Conservation (phyloP, 2,113 vertebrate species). For the Grammomys dolichurus region DNA sequence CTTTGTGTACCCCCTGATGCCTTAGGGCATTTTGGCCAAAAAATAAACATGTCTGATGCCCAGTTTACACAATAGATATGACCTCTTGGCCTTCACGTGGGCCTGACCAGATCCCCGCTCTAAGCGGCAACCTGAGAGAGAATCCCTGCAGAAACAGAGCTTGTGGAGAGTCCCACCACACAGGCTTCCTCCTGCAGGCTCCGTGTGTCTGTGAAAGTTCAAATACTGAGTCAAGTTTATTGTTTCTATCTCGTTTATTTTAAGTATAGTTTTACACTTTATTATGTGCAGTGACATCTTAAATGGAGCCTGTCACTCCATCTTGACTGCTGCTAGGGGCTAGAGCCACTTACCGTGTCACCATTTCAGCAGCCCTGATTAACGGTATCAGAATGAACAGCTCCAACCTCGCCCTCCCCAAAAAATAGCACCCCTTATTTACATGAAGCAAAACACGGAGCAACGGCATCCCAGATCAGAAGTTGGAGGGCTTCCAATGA, state of each 20-base stretch:
- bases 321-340: slow-evolving; percentile 88
- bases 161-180: not conserved
- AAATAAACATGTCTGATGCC: not conserved
- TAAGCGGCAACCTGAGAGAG: accelerated
- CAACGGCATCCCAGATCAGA: not conserved
- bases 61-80: not conserved
- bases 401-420: slow-evolving; percentile 63
- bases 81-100: not conserved
- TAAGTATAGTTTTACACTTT: slow-evolving; percentile 91
- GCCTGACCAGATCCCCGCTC: not conserved
- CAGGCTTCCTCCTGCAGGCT: not conserved
- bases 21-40: not conserved
- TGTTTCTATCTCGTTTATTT: slow-evolving; percentile 90
- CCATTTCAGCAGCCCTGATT: slow-evolving; percentile 87
- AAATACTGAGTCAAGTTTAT: slow-evolving; percentile 87
- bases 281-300: slow-evolving; percentile 90
- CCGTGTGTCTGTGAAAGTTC: slow-evolving; percentile 82
- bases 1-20: not conserved
- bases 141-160: not conserved
- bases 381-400: slow-evolving; percentile 84
- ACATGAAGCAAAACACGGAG: slow-evolving; percentile 25
- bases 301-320: slow-evolving; percentile 90
- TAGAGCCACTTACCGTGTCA: slow-evolving; percentile 87
- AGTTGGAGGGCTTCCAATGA: not conserved
- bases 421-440: slow-evolving; percentile 75